Evolutionary conservation across 1,140 invertebrate species (phyloP).

Genomic region (Euura saliciscinereae): DNA sequence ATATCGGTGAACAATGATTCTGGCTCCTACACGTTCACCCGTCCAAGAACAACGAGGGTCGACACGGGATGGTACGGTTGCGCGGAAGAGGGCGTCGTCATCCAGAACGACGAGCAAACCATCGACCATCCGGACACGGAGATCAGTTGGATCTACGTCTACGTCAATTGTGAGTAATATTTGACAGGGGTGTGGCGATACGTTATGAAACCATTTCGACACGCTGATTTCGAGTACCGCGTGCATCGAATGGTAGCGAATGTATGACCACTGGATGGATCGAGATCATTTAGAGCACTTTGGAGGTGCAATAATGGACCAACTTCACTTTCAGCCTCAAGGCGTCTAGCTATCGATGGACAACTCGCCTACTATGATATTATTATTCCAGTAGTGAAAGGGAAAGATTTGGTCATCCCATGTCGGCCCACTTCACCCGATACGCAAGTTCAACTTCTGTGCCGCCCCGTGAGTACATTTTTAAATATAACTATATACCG

Average conservation of each 20-base stretch:
- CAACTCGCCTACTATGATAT: neutral
- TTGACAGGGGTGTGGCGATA: too few species aligned
- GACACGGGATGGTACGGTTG: conserved; percentile 70
- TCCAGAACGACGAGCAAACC: conserved; percentile 41
- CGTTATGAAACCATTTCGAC: too few species aligned
- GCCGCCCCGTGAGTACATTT: too few species aligned
- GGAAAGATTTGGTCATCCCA: neutral
- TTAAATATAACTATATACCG: too few species aligned
- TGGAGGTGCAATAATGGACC: too few species aligned
- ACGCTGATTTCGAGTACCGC: too few species aligned
- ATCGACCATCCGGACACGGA: conserved; percentile 28
- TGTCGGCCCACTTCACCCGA: neutral
- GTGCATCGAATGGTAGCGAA: too few species aligned
- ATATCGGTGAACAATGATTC: neutral
- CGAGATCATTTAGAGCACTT: too few species aligned
- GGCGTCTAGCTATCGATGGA: neutral
- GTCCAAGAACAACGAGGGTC: conserved; percentile 31
- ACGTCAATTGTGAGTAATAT: conserved; percentile 66
- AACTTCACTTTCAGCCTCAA: neutral
- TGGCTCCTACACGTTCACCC: conserved; percentile 26
- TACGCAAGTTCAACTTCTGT: neutral
- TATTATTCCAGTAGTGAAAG: neutral
- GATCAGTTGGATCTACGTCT: conserved; percentile 66
- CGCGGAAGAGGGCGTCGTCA: conserved; percentile 48
- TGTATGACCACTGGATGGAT: too few species aligned